A percentile compares a stretch with the other conserved stretches of the same genome.
These are phyloP conservation scores for Halcyon smyrnensis DNA, from an alignment of 2,797 vertebrate genomes.

Conservation along the genomic window DNA sequence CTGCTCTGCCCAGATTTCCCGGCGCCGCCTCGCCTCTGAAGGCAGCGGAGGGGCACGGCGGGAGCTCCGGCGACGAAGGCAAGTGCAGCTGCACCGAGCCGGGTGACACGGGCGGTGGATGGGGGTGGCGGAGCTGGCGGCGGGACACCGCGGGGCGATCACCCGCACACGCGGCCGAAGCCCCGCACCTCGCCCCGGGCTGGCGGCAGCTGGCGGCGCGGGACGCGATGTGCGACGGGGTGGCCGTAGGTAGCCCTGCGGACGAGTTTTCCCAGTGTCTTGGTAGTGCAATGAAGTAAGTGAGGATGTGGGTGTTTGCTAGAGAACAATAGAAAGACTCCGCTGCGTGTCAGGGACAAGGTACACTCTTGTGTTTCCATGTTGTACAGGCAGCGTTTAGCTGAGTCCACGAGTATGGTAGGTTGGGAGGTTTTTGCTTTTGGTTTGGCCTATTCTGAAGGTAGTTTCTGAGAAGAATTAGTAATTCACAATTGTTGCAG, in stretches of 20 bases:
- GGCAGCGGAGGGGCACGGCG: background rate
- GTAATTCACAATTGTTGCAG: background rate
- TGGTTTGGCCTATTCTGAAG: background rate
- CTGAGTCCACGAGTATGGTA: rapidly evolving
- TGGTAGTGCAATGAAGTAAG: rapidly evolving
- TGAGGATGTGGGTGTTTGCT: background rate
- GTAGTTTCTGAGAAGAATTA: background rate
- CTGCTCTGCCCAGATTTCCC: background rate
- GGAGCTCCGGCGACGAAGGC: background rate
- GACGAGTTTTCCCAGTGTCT: background rate
- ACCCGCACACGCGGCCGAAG: background rate
- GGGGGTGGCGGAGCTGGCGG: background rate
- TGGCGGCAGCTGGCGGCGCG: background rate
- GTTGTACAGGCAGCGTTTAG: rapidly evolving
- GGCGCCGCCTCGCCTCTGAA: background rate
- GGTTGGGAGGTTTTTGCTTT: background rate
- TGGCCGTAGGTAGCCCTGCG: background rate
- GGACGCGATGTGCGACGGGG: background rate
- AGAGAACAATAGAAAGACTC: background rate
- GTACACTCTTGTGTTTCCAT: rapidly evolving
- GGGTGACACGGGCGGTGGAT: no score
- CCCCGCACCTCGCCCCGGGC: background rate
- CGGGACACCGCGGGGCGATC: background rate
- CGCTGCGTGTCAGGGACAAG: background rate
- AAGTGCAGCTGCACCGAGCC: background rate